Conservation (phyloP, 2,113 vertebrate species). For the Desmodus rotundus region DNA sequence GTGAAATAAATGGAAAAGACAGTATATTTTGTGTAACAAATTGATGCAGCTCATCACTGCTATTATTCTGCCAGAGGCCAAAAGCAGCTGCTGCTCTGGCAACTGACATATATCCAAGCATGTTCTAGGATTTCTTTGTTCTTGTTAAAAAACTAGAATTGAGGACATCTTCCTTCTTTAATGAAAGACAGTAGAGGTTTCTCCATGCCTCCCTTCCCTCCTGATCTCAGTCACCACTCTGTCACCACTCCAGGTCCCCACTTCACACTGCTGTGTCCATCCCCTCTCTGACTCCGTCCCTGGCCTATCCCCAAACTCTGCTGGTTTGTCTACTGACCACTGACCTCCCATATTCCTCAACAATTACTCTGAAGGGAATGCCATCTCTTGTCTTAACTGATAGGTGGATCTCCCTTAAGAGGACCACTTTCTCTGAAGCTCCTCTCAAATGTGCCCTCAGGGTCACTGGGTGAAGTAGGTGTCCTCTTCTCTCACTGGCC, state of each 20-base stretch:
- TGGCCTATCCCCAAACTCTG: not conserved
- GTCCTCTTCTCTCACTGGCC: not conserved
- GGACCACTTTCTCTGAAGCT: not conserved
- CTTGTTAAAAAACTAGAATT: not conserved
- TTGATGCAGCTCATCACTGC: not conserved
- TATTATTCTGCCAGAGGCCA: not conserved
- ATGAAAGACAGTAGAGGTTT: not conserved
- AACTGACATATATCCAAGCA: not conserved
- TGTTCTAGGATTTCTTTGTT: not conserved
- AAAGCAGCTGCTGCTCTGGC: not conserved
- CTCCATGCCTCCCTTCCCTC: not conserved
- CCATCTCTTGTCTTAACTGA: not conserved
- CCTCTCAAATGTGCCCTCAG: not conserved
- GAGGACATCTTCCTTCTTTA: not conserved
- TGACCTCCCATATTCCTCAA: not conserved
- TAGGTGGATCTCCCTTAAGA: not conserved
- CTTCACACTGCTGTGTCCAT: no score
- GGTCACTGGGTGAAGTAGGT: not conserved
- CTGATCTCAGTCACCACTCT: not conserved
- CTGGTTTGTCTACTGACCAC: not conserved
- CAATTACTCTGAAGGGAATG: not conserved
- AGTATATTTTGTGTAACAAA: not conserved
- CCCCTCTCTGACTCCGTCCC: not conserved
- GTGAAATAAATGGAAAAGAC: not conserved
- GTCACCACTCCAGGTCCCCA: not conserved